Percentiles rank a stretch among this genome's conserved stretches.
These are phyloP conservation scores for Lateolabrax maculatus DNA, from an alignment of 2,797 vertebrate genomes.

Conservation along the genomic window DNA sequence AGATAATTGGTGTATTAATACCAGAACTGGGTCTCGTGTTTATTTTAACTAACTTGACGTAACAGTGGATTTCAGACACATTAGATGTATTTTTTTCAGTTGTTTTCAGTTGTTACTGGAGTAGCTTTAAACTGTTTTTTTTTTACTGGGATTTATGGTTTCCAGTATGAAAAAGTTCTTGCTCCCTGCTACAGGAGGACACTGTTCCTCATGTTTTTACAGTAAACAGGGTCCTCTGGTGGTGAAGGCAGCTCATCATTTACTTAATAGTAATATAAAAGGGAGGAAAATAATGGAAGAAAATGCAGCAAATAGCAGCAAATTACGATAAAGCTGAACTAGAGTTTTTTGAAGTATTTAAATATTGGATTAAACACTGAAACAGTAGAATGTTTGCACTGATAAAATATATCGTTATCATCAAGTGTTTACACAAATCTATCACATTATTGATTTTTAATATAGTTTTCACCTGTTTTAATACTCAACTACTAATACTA, in stretches of 20 bases:
- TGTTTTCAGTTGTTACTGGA: not conserved
- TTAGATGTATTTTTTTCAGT: not conserved
- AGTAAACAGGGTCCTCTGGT: constrained; percentile 66
- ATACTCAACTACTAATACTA: too few relatives aligned
- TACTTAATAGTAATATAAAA: too few relatives aligned
- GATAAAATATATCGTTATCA: not conserved
- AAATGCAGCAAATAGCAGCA: not conserved
- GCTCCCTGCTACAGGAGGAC: not conserved
- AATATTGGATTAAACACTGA: not conserved
- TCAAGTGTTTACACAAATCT: not conserved
- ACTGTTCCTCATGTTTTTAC: not conserved
- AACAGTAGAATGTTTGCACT: not conserved
- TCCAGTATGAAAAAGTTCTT: not conserved
- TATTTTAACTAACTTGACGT: too few relatives aligned
- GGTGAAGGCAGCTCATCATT: constrained; percentile 33
- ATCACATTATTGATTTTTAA: not conserved
- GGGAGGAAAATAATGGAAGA: not conserved
- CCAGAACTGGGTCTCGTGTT: too few relatives aligned
- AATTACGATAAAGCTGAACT: not conserved
- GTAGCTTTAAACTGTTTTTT: not conserved
- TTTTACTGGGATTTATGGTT: not conserved
- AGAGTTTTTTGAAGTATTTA: not conserved
- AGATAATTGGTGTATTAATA: too few relatives aligned
- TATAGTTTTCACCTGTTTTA: not conserved
- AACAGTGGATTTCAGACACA: not conserved